These are phyloP conservation scores for Agelastica alni DNA, from an alignment of 2,888 invertebrate genomes.

Conservation along the genomic window DNA sequence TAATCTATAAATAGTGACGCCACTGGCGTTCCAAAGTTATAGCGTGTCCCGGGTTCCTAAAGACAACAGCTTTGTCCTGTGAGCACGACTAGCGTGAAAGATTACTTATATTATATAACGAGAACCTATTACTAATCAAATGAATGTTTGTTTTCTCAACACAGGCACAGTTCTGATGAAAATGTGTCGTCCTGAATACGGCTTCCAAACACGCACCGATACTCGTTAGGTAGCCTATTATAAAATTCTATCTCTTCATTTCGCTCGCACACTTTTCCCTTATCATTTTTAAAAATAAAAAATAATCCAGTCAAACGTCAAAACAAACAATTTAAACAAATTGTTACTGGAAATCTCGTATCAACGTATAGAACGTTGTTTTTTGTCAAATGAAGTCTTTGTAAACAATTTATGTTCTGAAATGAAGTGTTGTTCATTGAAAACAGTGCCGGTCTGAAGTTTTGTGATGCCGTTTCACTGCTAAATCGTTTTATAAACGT, in stretches of 20 bases:
- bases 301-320: no score
- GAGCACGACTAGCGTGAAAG: constrained; percentile 50
- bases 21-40: constrained; percentile 29
- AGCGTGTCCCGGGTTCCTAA: constrained; percentile 42
- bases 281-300: no score
- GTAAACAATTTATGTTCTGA: constrained; percentile 18
- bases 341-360: no score
- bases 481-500: constrained; percentile 24
- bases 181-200: constrained; percentile 49
- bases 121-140: constrained; percentile 52
- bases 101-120: constrained; percentile 50
- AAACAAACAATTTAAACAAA: no score
- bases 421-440: constrained; percentile 21
- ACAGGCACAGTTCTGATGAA: constrained; percentile 40
- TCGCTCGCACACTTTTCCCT: no score
- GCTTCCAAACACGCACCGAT: constrained; percentile 46
- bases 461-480: constrained; percentile 22
- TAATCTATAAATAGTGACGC: no score
- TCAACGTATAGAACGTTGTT: no score
- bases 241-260: constrained; percentile 38
- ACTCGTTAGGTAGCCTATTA: constrained; percentile 34
- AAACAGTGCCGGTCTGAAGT: constrained; percentile 21
- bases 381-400: no score
- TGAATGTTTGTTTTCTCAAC: constrained; percentile 51
- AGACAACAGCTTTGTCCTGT: constrained; percentile 45